These are phyloP conservation scores for Paralvinella palmiformis DNA, from an alignment of 1,140 invertebrate species.

Conservation along the genomic window DNA sequence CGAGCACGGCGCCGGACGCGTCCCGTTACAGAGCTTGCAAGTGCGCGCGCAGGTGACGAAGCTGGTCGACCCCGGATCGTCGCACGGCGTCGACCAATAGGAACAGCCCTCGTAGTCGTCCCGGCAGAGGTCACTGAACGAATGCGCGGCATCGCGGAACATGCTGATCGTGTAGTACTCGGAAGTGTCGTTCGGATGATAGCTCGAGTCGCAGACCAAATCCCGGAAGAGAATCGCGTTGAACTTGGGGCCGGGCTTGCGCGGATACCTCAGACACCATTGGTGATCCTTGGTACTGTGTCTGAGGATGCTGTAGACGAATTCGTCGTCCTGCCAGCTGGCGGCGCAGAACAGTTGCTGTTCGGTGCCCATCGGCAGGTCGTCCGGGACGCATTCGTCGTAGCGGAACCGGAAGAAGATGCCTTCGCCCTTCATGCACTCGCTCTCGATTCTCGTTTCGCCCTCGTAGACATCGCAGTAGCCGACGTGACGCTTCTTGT, in stretches of 20 bases:
- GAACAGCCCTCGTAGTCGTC: conserved; percentile 16
- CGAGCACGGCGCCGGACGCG: neutral
- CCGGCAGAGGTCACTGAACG: conserved; percentile 9
- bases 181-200: neutral
- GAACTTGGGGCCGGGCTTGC: neutral
- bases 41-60: conserved; percentile 4
- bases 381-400: conserved; percentile 6
- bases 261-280: conserved; percentile 9
- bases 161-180: conserved; percentile 7
- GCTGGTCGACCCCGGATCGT: neutral
- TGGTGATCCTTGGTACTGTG: neutral
- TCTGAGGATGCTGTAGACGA: conserved; percentile 9
- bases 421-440: conserved; percentile 13
- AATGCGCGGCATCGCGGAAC: neutral
- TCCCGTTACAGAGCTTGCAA: conserved; percentile 6
- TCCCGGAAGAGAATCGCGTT: neutral
- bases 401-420: conserved; percentile 16
- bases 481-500: neutral
- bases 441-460: conserved; percentile 15
- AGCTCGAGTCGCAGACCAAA: neutral
- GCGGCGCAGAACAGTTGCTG: conserved; percentile 12
- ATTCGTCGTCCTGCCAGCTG: conserved; percentile 9
- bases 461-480: conserved; percentile 9
- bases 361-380: neutral
- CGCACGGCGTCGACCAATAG: conserved; percentile 6